Evolutionary conservation across 2,797 vertebrate species (phyloP).

Genomic region (Notoglanidium macrostoma): DNA sequence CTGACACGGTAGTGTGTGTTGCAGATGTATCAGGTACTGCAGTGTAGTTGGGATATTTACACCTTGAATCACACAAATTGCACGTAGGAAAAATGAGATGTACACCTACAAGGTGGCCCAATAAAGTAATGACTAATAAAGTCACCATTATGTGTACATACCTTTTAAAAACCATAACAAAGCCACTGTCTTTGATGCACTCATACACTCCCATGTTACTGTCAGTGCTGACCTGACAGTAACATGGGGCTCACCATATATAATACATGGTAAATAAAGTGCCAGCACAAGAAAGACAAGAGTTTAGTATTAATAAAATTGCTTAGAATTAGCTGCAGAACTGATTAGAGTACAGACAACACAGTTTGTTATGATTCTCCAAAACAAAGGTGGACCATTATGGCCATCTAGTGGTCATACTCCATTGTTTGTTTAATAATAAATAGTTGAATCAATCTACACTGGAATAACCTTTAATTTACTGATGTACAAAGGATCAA

Average conservation of each 20-base stretch:
- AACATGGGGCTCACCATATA: not conserved
- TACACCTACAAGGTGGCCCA: not conserved
- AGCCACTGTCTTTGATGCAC: not conserved
- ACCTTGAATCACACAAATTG: not conserved
- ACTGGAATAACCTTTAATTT: not conserved
- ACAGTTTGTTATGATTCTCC: not conserved
- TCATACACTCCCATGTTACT: not conserved
- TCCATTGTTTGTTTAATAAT: not conserved
- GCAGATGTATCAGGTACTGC: not conserved
- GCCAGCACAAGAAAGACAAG: not conserved
- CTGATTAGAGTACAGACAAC: not conserved
- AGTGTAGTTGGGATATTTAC: not conserved
- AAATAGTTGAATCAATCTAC: not conserved
- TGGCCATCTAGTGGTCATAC: constrained; percentile 35
- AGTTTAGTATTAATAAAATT: not conserved
- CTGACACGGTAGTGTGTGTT: not conserved
- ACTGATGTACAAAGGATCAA: not conserved
- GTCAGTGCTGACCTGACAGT: not conserved
- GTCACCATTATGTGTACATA: not conserved
- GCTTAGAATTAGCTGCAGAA: not conserved
- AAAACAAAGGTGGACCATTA: not conserved
- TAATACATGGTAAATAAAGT: not conserved
- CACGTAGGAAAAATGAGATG: too few relatives aligned
- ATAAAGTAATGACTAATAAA: not conserved
- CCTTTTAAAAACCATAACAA: not conserved